Percentiles rank a stretch among this genome's conserved stretches.
phyloP scores from a whole-genome alignment of 2,113 vertebrate genomes.

The Morone chrysops region DNA sequence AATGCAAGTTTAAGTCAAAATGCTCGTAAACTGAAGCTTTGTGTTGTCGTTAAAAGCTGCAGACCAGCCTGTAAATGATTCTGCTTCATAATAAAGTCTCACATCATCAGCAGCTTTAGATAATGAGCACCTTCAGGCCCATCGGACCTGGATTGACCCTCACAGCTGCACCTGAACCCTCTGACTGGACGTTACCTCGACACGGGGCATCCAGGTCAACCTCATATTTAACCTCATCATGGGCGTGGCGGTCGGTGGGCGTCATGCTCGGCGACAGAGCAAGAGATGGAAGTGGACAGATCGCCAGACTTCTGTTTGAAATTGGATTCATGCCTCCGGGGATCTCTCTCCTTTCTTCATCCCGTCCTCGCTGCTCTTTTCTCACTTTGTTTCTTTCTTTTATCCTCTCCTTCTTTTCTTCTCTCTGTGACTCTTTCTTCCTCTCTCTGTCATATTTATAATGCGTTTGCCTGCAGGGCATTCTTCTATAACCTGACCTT shows the following conservation, averaged over 20 bases:
- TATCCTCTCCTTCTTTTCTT: constrained; percentile 19
- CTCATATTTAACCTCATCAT: constrained; percentile 33
- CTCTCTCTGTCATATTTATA: constrained; percentile 53
- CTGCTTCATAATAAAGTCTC: neutral
- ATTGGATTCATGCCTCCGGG: constrained; percentile 51
- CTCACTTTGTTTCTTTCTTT: constrained; percentile 49
- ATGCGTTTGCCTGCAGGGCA: constrained; percentile 71
- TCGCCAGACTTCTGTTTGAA: constrained; percentile 45
- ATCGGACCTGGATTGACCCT: neutral
- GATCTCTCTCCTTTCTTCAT: constrained; percentile 43
- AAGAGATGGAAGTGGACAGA: constrained; percentile 32
- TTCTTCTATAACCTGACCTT: constrained; percentile 71
- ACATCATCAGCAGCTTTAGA: neutral
- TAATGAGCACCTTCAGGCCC: neutral
- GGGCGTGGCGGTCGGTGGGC: neutral
- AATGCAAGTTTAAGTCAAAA: too few species aligned
- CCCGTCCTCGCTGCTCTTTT: constrained; percentile 40
- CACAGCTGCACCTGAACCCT: neutral
- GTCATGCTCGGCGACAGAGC: neutral
- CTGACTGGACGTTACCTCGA: constrained; percentile 8
- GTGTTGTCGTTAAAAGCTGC: too few species aligned
- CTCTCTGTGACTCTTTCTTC: neutral
- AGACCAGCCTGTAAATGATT: neutral
- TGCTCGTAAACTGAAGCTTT: too few species aligned
- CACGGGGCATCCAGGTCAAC: neutral